Percentiles rank a stretch among this genome's conserved stretches.
These are phyloP conservation scores for Anthopleura xanthogrammica DNA, from an alignment of 92 coral and sea anemone genomes.

Conservation along the genomic window DNA sequence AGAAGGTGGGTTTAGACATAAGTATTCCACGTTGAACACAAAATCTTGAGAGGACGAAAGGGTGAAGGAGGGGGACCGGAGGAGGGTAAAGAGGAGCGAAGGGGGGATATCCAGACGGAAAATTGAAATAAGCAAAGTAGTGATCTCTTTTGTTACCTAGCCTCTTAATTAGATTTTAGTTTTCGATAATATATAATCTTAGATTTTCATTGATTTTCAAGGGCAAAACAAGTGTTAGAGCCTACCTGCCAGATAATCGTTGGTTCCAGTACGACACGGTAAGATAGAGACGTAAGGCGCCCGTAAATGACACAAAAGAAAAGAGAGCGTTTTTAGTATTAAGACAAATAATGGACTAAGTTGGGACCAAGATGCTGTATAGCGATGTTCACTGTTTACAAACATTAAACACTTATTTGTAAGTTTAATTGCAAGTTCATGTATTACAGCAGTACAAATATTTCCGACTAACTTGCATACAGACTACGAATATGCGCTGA, in stretches of 20 bases:
- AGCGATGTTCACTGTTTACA: too few species aligned
- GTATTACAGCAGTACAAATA: too few species aligned
- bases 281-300: slow-evolving; percentile 17
- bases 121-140: too few species aligned
- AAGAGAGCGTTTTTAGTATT: too few species aligned
- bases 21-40: not conserved
- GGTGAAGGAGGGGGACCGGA: not conserved
- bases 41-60: not conserved
- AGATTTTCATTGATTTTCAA: slow-evolving; percentile 7
- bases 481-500: too few species aligned
- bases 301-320: too few species aligned
- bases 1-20: slow-evolving; percentile 45
- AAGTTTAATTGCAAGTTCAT: too few species aligned
- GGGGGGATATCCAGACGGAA: not conserved
- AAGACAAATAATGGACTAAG: too few species aligned
- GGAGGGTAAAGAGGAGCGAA: not conserved
- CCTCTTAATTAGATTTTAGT: not conserved
- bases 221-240: slow-evolving; percentile 64
- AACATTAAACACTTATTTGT: too few species aligned
- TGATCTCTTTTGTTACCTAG: too few species aligned
- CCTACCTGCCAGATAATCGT: slow-evolving; percentile 81
- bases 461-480: too few species aligned
- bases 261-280: slow-evolving; percentile 92
- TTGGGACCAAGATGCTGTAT: too few species aligned
- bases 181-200: slow-evolving; percentile 66